Evolutionary conservation across 2,113 vertebrate species (phyloP).

Genomic region (Gallinago undulata): DNA sequence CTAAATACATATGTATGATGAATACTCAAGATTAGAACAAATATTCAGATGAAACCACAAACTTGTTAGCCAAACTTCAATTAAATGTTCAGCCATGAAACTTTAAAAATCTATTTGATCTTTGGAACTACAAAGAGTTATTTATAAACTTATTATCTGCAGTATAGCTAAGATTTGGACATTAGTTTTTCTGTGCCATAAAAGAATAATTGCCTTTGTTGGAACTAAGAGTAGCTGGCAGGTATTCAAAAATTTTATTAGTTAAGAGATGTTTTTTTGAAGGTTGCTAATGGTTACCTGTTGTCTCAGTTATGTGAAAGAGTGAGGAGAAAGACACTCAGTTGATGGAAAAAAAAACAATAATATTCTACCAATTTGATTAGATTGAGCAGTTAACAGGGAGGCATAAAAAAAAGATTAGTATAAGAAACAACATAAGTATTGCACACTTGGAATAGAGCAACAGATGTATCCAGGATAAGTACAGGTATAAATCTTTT

Average conservation of each 20-base stretch:
- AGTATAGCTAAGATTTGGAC: background rate
- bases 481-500: conserved; percentile 6
- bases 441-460: background rate
- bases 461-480: conserved; percentile 7
- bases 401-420: background rate
- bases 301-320: background rate
- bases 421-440: background rate
- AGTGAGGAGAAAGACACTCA: background rate
- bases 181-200: background rate
- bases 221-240: background rate
- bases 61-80: background rate
- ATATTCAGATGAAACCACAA: background rate
- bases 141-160: background rate
- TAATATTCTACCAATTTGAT: background rate
- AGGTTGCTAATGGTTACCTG: background rate
- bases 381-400: background rate
- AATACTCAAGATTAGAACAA: background rate
- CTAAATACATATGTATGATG: background rate
- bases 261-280: background rate
- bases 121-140: background rate
- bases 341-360: background rate
- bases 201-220: background rate
- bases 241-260: background rate
- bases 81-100: background rate
- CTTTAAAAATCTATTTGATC: background rate